Base-by-base conservation (phyloP, 2,888 invertebrate genomes). In the Euclidia mi region DNA sequence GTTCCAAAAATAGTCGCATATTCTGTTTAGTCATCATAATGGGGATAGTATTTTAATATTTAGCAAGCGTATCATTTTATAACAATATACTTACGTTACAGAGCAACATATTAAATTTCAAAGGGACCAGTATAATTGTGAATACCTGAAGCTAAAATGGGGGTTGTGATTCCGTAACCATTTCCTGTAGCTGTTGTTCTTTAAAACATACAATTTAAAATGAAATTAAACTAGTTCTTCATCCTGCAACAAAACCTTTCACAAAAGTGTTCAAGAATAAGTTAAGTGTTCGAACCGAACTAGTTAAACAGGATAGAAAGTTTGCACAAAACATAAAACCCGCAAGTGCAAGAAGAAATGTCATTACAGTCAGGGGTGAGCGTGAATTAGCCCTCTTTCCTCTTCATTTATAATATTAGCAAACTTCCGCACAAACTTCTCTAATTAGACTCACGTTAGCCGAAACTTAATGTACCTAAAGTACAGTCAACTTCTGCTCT, bases 341-440 rank as follows among this genome's bases (percentile, higher is more conserved):
- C 43, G 55, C 55, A 64, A 76, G 60, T 74, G 76, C 75, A 71
- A 74, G 76, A 82, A 82, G 76, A 82, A 85, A 85, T 81, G 78
- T 78, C 81, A 80, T 85, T 82, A 82, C 62, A 75, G 71, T 65
- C 68, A 65, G 58, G 71, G 63, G 71, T 67, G 70, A 76, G 78
- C 71, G 74, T 59, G 71, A 83, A 86, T 83, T 84, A 80, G 69
- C 69, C 79, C 78, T 82, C 83, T 87, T 89, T 85, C 82, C 85
- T 84, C 80, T 83, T 79, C 87, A 88, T 88, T 89, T 85, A 87
- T 86, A 89, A 86, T 88, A 89, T 89, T 84, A 88, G 78, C 82
- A 71, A 88, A 87, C 82, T 86, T 76, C 57, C 65, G 61, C 59
- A 63, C 64, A 78, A 90, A 89, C 85, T 90, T 89, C 81, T 80